These are phyloP conservation scores for Pseudorhombus dupliciocellatus DNA, from an alignment of 2,113 vertebrate species.

Conservation along the genomic window DNA sequence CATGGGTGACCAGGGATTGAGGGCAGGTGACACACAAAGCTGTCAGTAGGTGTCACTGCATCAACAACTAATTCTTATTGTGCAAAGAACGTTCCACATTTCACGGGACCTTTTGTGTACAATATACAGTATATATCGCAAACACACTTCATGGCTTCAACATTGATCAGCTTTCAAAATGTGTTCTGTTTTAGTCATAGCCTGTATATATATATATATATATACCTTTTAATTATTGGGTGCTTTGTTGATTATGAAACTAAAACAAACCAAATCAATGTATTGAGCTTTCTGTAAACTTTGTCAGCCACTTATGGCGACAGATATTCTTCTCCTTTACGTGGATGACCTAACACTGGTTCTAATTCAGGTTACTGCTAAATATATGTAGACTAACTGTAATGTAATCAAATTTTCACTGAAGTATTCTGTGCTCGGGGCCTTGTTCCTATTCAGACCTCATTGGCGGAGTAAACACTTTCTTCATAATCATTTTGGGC, in stretches of 20 bases:
- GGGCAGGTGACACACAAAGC: not conserved
- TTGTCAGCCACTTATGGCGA: not conserved
- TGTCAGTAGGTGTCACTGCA: not conserved
- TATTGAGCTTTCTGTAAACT: not conserved
- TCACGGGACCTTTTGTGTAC: slow-evolving; percentile 35
- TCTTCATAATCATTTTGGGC: not conserved
- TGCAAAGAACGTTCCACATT: not conserved
- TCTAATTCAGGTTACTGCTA: not conserved
- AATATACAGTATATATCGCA: not conserved
- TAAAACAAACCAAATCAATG: not conserved
- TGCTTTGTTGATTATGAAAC: not conserved
- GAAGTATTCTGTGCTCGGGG: too few species aligned
- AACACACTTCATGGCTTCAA: not conserved
- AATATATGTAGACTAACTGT: too few species aligned
- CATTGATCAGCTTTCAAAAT: not conserved
- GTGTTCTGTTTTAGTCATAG: not conserved
- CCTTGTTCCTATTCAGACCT: too few species aligned
- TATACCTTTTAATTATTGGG: not conserved
- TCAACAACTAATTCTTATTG: not conserved
- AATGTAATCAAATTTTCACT: not conserved
- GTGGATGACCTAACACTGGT: not conserved
- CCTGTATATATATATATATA: not conserved
- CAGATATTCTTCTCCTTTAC: not conserved
- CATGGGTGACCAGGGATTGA: not conserved
- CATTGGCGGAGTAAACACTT: not conserved